Evolutionary conservation across 2,113 vertebrate species (phyloP), one percentile per base, ranked within the genome.

Genomic region (Probosciger aterrimus): DNA sequence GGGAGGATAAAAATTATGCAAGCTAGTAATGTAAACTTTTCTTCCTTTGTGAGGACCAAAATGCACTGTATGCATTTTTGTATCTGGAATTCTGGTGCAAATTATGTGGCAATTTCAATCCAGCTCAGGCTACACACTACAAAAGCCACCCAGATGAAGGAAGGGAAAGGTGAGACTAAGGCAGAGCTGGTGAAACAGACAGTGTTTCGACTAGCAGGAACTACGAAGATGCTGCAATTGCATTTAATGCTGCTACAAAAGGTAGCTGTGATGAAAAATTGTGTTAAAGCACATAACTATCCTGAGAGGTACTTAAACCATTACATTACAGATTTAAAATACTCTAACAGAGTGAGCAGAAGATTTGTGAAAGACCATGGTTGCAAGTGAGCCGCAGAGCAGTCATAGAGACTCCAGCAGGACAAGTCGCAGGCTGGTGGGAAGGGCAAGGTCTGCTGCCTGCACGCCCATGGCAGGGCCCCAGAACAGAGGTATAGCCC

Each of bases 401-500:
- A 59, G 67, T 20, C 71, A 68, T 0, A 4, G 7, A n/a, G 18
- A 33, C 13, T 50, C 39, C 27, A 49, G 20, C 15, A 68, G 70
- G 33, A 33, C 0, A 2, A 70, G 70, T 2, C 18, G 30, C 19
- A 68, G 33, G 41, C 37, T 37, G 60, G 33, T 17, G 27, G 43
- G 67, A 79, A 20, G 20, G 23, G 44, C 18, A 19, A 27, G 25
- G 30, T 13, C 41, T 2, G 2, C 33, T 44, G 64, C 39, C 47
- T 28, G 53, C 3, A 0, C 0, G 1, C 35, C 16, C 35, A 14
- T 2, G 7, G 31, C 22, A n/a, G n/a, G 39, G 46, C 20, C 33
- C n/a, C 14, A 9, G 11, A 49, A 67, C 0, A 5, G 13, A 8
- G 52, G 9, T 39, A 57, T 13, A 6, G 81, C 18, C 33, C 49